Evolutionary conservation across 2,797 vertebrate genomes (phyloP).

Genomic region (Sebastolobus altivelis): DNA sequence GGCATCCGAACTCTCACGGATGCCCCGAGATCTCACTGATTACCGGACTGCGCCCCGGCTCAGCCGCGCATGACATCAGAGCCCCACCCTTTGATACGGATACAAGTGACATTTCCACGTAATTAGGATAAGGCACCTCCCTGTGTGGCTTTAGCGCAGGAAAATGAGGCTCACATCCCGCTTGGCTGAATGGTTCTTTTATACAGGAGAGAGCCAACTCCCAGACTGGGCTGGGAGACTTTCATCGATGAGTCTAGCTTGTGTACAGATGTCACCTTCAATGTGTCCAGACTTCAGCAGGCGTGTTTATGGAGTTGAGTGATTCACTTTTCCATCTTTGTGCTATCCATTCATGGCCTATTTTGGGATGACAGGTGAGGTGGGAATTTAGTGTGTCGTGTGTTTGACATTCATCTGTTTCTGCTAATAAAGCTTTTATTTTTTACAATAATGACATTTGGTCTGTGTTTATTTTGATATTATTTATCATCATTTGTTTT

Average conservation of each 20-base stretch:
- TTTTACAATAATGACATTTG: slow-evolving; percentile 40
- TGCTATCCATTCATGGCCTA: slow-evolving; percentile 45
- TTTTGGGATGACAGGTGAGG: slow-evolving; percentile 43
- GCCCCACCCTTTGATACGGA: slow-evolving; percentile 78
- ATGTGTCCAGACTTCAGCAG: slow-evolving; percentile 62
- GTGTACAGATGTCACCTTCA: slow-evolving; percentile 75
- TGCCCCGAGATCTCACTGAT: slow-evolving; percentile 59
- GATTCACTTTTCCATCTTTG: slow-evolving; percentile 67
- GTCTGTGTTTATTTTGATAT: slow-evolving; percentile 61
- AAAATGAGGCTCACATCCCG: slow-evolving; percentile 80
- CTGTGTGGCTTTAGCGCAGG: slow-evolving; percentile 74
- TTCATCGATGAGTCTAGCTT: slow-evolving; percentile 74
- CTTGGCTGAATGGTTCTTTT: slow-evolving; percentile 79
- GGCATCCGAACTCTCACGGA: slow-evolving; percentile 47
- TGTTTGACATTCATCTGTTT: slow-evolving; percentile 49
- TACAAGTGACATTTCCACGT: slow-evolving; percentile 81
- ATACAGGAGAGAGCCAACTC: slow-evolving; percentile 68
- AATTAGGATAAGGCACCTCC: slow-evolving; percentile 80
- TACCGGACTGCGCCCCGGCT: slow-evolving; percentile 48
- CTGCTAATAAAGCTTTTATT: slow-evolving; percentile 61
- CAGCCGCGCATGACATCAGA: slow-evolving; percentile 72
- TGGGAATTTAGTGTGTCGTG: slow-evolving; percentile 34
- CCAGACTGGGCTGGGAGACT: slow-evolving; percentile 69
- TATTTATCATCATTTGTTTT: slow-evolving; percentile 5
- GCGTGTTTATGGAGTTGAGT: slow-evolving; percentile 63